phyloP scores from a whole-genome alignment of 2,113 vertebrate species.

The Oreochromis aureus region DNA sequence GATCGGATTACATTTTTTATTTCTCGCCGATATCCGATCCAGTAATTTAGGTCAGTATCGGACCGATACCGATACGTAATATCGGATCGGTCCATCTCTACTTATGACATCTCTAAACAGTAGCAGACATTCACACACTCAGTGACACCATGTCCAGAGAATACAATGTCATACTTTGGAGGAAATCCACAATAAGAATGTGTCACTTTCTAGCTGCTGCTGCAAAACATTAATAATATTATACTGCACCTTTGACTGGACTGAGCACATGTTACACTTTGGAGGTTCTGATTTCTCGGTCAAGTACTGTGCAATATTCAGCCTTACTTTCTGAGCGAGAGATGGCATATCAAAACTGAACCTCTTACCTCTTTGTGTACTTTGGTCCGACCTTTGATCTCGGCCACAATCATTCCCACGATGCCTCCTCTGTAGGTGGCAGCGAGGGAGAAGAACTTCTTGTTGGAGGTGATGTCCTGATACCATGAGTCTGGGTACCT shows the following conservation, averaged over 20 bases:
- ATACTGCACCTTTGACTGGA: not conserved
- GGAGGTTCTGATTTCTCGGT: accelerated
- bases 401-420: slow-evolving; percentile 98
- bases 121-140: not conserved
- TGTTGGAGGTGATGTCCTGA: slow-evolving; percentile 98
- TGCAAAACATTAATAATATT: not conserved
- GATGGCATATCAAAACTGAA: not conserved
- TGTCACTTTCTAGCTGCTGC: not conserved
- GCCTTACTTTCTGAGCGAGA: not conserved
- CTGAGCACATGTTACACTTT: not conserved
- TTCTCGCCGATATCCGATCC: too few species aligned
- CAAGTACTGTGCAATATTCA: not conserved
- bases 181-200: not conserved
- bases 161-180: not conserved
- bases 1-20: too few species aligned
- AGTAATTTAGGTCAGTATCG: too few species aligned
- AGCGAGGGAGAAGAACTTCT: slow-evolving; percentile 98
- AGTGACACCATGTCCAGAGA: not conserved
- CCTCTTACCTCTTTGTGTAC: slow-evolving; percentile 94
- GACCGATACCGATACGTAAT: too few species aligned
- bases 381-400: slow-evolving; percentile 97
- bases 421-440: slow-evolving; percentile 93
- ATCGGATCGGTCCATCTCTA: too few species aligned
- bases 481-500: slow-evolving; percentile 99
- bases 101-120: not conserved